A percentile compares a stretch with the other conserved stretches of the same genome.
These are phyloP conservation scores for Moxostoma hubbsi DNA, from an alignment of 2,797 vertebrate genomes.

Conservation along the genomic window DNA sequence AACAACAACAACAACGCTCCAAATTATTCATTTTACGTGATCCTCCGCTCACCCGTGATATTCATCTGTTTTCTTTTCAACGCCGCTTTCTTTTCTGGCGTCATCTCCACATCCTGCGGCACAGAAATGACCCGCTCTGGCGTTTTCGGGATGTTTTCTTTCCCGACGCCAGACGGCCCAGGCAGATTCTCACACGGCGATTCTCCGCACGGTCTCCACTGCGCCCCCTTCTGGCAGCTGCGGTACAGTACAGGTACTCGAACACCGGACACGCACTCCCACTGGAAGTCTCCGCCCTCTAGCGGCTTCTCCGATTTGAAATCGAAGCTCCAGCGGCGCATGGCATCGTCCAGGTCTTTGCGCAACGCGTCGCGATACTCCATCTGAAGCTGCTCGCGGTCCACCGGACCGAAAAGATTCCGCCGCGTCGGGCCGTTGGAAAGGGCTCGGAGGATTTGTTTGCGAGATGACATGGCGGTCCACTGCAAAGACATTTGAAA, in stretches of 20 bases:
- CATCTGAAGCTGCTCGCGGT: constrained; percentile 79
- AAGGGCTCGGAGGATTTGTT: constrained; percentile 55
- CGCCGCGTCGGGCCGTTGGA: constrained; percentile 74
- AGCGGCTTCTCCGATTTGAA: constrained; percentile 84
- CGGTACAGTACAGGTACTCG: constrained; percentile 76
- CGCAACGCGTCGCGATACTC: constrained; percentile 76
- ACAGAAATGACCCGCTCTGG: constrained; percentile 51
- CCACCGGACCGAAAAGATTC: constrained; percentile 88
- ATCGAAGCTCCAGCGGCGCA: constrained; percentile 89
- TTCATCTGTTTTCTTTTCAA: constrained; percentile 88
- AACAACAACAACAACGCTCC: no score
- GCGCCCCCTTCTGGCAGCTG: constrained; percentile 34
- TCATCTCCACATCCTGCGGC: constrained; percentile 61
- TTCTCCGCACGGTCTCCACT: not conserved
- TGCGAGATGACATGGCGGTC: constrained; percentile 73
- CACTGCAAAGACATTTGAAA: constrained; percentile 52
- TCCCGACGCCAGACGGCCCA: constrained; percentile 51
- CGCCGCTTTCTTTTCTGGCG: constrained; percentile 57
- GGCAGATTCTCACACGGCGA: not conserved
- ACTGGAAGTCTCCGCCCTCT: constrained; percentile 80
- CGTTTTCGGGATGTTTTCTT: constrained; percentile 66
- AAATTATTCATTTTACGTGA: no score
- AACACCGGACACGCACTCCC: constrained; percentile 79
- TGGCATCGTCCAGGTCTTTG: constrained; percentile 81
- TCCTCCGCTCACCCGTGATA: constrained; percentile 81